Percentiles rank a stretch among this genome's conserved stretches.
phyloP scores from a whole-genome alignment of 30 jellyfish, hydroid and myxozoan species.

The Aurelia sp. region DNA sequence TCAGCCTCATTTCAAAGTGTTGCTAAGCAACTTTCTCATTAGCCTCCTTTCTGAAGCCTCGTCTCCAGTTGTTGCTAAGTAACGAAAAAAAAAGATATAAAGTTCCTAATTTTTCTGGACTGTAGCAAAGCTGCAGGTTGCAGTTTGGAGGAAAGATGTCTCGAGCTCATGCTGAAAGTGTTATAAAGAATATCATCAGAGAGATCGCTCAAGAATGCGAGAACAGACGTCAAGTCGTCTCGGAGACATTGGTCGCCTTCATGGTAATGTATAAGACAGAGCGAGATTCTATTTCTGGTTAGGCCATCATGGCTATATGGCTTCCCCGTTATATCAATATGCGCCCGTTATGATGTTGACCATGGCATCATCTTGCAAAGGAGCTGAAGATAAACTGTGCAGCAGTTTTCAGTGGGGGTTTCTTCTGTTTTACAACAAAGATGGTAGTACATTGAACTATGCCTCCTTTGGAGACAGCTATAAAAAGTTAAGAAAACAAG shows the following conservation, averaged over 20 bases:
- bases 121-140: neutral
- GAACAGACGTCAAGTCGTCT: constrained; percentile 83
- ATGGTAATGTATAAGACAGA: constrained; percentile 48
- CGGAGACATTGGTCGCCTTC: constrained; percentile 95
- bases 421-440: too few relatives aligned
- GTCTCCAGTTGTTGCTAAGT: constrained; percentile 6
- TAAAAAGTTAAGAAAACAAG: too few relatives aligned
- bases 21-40: too few relatives aligned
- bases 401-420: too few relatives aligned
- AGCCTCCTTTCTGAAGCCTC: too few relatives aligned
- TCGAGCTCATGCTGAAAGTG: constrained; percentile 96
- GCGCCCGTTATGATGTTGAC: too few relatives aligned
- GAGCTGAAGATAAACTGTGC: too few relatives aligned
- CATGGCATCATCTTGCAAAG: too few relatives aligned
- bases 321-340: too few relatives aligned
- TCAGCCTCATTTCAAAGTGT: too few relatives aligned
- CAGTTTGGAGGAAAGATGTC: constrained; percentile 69
- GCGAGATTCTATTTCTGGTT: neutral
- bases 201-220: constrained; percentile 96
- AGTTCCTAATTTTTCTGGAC: neutral
- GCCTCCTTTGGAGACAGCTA: too few relatives aligned
- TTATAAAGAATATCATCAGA: constrained; percentile 84
- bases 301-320: neutral
- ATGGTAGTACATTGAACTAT: too few relatives aligned
- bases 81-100: neutral